A percentile compares a stretch with the other conserved stretches of the same genome.
Conservation (phyloP, 2,797 vertebrate genomes). For the Bothrops alternatus region DNA sequence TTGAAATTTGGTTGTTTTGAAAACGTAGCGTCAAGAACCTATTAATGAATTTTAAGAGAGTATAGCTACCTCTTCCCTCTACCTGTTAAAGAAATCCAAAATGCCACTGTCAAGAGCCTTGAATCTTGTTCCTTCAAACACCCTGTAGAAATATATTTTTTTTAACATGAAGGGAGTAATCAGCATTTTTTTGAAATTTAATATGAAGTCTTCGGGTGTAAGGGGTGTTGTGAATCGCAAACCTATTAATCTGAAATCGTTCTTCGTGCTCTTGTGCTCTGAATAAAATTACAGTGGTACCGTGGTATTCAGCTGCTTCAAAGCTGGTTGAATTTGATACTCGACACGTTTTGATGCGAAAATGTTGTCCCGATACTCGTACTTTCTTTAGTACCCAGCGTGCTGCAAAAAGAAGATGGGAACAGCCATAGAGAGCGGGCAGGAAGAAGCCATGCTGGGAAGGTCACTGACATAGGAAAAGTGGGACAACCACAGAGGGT, state of each 20-base stretch:
- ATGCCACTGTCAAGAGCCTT: neutral
- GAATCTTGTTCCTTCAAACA: neutral
- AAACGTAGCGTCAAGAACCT: neutral
- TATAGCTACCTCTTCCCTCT: neutral
- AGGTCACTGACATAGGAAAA: too few relatives aligned
- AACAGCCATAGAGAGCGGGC: too few relatives aligned
- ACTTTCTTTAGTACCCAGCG: neutral
- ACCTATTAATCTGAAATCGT: neutral
- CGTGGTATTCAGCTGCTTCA: neutral
- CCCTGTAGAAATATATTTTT: neutral
- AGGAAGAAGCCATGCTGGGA: too few relatives aligned
- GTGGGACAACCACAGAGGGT: too few relatives aligned
- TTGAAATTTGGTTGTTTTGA: neutral
- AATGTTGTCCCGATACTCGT: neutral
- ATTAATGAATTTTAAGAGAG: neutral
- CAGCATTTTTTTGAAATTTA: neutral
- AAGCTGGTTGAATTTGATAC: neutral
- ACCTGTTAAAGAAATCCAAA: neutral
- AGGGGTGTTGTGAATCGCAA: neutral
- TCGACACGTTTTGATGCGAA: neutral
- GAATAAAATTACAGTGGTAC: neutral
- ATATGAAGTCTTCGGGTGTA: neutral
- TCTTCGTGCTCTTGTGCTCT: neutral
- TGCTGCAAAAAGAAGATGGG: too few relatives aligned
- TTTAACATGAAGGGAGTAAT: neutral